These are phyloP conservation scores for Tachypleus tridentatus DNA, from an alignment of 1,140 invertebrate genomes.

Conservation along the genomic window DNA sequence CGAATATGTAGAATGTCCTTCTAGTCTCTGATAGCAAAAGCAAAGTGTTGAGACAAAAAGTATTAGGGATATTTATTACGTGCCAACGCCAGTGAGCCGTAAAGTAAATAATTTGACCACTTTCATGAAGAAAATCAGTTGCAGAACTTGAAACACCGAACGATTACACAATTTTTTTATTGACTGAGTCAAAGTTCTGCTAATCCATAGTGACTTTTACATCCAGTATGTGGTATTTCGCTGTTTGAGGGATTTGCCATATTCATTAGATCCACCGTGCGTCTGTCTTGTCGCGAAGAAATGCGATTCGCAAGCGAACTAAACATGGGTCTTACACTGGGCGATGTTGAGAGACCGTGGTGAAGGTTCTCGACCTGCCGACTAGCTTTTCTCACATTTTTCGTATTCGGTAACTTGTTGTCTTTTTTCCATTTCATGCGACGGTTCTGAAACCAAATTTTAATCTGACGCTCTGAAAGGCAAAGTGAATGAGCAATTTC, in stretches of 20 bases:
- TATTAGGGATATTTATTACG: no score
- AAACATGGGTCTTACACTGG: conserved; percentile 2
- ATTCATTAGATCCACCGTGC: conserved; percentile 2
- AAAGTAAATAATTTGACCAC: no score
- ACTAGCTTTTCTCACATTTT: conserved; percentile 58
- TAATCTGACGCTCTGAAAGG: conserved; percentile 90
- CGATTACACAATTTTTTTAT: conserved; percentile 1
- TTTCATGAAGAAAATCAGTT: no score
- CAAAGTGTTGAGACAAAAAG: no score
- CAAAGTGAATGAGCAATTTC: conserved; percentile 94
- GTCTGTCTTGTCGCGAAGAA: conserved; percentile 9
- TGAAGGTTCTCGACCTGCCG: conserved; percentile 17
- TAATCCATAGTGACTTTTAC: conserved; percentile 18
- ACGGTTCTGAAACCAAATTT: conserved; percentile 84
- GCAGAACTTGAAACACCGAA: no score
- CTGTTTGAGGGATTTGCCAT: not conserved
- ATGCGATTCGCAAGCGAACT: not conserved
- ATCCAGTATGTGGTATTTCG: conserved; percentile 7
- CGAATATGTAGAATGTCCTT: no score
- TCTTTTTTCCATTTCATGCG: conserved; percentile 97
- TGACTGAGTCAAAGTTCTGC: conserved; percentile 17
- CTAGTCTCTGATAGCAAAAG: no score
- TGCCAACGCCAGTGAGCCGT: no score
- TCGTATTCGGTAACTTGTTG: conserved; percentile 92
- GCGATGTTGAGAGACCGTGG: conserved; percentile 18